phyloP scores from a whole-genome alignment of 2,113 vertebrate species.

The Nestor notabilis region DNA sequence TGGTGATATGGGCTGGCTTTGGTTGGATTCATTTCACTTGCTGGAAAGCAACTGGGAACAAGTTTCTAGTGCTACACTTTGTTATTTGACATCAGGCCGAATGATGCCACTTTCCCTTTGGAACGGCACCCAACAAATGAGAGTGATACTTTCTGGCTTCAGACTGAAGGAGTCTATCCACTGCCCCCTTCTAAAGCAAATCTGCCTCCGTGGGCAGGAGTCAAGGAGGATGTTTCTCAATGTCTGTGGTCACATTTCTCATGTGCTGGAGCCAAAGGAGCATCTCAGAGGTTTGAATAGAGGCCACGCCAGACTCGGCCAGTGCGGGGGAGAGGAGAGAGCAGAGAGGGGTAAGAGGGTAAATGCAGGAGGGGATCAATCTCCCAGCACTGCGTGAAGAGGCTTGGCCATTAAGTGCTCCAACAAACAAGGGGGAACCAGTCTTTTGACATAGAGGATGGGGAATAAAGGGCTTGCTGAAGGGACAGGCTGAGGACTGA shows the following conservation, averaged over 20 bases:
- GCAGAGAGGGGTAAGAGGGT: neutral
- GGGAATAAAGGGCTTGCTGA: neutral
- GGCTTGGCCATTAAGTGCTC: neutral
- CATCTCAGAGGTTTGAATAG: neutral
- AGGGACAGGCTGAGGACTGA: neutral
- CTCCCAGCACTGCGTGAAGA: rapidly evolving
- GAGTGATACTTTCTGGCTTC: neutral
- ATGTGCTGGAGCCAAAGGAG: neutral
- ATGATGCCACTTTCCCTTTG: neutral
- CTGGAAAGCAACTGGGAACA: conserved; percentile 24
- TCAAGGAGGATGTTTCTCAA: rapidly evolving
- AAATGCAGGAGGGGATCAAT: neutral
- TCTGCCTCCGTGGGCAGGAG: neutral
- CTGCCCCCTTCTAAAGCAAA: neutral
- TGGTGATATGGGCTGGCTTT: neutral
- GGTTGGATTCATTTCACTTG: neutral
- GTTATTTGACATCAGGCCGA: neutral
- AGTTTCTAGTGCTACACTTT: neutral
- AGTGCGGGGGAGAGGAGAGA: neutral
- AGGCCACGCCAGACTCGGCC: neutral
- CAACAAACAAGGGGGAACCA: neutral
- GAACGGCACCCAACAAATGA: rapidly evolving
- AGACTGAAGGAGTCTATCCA: neutral
- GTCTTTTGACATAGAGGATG: neutral
- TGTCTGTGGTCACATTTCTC: neutral